Evolutionary conservation across 1,140 invertebrate genomes (phyloP).

Genomic region (Eurosta solidaginis): DNA sequence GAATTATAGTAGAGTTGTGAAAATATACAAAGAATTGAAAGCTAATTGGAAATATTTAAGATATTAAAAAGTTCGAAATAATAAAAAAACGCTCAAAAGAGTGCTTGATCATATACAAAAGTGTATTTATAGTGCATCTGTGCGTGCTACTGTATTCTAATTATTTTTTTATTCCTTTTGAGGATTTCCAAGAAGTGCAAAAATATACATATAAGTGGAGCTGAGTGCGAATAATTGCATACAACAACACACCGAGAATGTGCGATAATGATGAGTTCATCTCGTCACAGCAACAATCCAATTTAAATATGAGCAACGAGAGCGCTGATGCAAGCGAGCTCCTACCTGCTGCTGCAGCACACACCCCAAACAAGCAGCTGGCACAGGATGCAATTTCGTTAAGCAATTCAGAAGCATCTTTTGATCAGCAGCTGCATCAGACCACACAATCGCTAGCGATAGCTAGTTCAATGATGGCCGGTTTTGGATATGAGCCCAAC

Average conservation of each 20-base stretch:
- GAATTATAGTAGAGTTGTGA: neutral
- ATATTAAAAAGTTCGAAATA: neutral
- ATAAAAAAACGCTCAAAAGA: neutral
- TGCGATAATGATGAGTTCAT: conserved; percentile 12
- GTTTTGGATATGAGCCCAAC: neutral
- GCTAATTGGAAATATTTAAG: neutral
- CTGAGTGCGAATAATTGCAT: neutral
- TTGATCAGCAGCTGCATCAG: conserved; percentile 47
- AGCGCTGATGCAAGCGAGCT: neutral
- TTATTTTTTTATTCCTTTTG: no score
- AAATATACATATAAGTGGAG: no score
- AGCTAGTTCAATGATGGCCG: conserved; percentile 47
- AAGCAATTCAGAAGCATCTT: conserved; percentile 29
- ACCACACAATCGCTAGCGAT: conserved; percentile 55
- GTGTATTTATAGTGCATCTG: neutral
- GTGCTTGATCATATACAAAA: neutral
- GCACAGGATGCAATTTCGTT: conserved; percentile 29
- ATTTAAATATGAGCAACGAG: neutral
- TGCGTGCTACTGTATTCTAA: no score
- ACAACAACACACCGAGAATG: neutral
- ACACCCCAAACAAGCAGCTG: neutral
- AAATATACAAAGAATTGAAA: neutral
- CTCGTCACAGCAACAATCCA: neutral
- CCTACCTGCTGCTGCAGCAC: neutral
- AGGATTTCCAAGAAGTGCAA: no score